These are phyloP conservation scores for Drosophila trichaetosa DNA, from an alignment of 2,888 invertebrate species.

Conservation along the genomic window DNA sequence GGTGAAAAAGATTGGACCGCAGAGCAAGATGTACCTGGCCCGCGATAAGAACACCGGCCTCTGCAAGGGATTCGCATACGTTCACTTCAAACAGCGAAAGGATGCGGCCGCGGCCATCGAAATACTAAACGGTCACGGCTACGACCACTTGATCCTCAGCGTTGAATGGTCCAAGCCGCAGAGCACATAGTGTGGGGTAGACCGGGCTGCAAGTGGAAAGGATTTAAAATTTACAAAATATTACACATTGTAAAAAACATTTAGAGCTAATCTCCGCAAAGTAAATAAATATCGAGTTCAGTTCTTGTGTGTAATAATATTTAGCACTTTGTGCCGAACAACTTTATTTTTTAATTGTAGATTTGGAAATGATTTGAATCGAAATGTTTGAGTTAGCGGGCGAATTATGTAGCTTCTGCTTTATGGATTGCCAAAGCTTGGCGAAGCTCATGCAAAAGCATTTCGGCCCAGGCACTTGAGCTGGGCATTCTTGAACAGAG, in stretches of 20 bases:
- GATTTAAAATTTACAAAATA: neutral
- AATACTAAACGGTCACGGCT: constrained; percentile 96
- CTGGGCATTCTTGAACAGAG: constrained; percentile 33
- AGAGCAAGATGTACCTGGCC: constrained; percentile 97
- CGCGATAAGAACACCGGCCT: constrained; percentile 95
- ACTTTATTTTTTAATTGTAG: neutral
- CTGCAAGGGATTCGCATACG: constrained; percentile 99
- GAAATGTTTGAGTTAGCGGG: neutral
- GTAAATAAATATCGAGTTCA: neutral
- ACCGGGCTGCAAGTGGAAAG: neutral
- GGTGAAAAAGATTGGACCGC: constrained; percentile 96
- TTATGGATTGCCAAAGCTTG: constrained; percentile 34
- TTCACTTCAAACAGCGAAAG: constrained; percentile 96
- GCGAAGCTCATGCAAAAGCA: constrained; percentile 27
- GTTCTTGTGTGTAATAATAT: neutral
- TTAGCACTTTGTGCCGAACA: neutral
- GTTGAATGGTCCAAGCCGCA: constrained; percentile 99
- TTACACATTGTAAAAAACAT: neutral
- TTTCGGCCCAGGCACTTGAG: constrained; percentile 24
- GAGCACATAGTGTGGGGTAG: constrained; percentile 42
- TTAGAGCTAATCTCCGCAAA: neutral
- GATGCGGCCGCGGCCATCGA: constrained; percentile 97
- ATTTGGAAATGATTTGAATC: neutral
- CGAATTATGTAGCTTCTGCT: constrained; percentile 1
- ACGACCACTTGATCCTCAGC: constrained; percentile 98